A percentile compares a stretch with the other conserved stretches of the same genome.
These are phyloP conservation scores for Etheostoma cragini DNA, from an alignment of 2,113 vertebrate genomes.

Conservation along the genomic window DNA sequence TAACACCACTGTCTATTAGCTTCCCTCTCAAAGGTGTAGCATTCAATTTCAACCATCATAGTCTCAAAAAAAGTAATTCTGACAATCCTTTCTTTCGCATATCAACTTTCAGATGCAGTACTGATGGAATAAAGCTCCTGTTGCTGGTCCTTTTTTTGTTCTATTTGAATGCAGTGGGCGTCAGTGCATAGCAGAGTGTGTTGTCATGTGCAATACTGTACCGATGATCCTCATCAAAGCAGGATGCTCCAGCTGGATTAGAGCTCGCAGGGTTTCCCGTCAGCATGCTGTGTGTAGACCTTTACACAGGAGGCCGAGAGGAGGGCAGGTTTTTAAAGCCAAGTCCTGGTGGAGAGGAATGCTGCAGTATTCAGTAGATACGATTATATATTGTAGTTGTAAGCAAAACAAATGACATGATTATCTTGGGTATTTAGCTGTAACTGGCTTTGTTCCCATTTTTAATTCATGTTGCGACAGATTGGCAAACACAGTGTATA, in stretches of 20 bases:
- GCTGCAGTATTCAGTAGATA: neutral
- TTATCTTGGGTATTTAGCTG: neutral
- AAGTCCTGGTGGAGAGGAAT: constrained; percentile 18
- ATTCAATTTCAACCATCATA: neutral
- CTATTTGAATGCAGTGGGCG: constrained; percentile 27
- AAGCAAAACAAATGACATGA: neutral
- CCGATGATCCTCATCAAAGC: constrained; percentile 30
- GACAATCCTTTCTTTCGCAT: neutral
- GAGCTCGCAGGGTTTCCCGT: constrained; percentile 4
- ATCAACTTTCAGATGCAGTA: constrained; percentile 28
- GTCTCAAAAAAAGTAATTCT: neutral
- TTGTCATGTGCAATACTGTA: constrained; percentile 30
- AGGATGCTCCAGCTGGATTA: constrained; percentile 21
- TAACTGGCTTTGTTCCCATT: neutral
- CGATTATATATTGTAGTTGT: too few relatives aligned
- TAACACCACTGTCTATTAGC: neutral
- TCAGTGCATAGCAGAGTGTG: constrained; percentile 18
- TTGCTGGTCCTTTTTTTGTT: constrained; percentile 22
- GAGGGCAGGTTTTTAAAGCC: constrained; percentile 23
- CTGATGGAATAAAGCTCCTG: constrained; percentile 34
- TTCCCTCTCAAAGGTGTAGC: neutral
- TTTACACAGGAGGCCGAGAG: constrained; percentile 30
- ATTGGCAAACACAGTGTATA: neutral
- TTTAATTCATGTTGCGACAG: neutral
- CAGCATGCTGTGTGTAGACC: neutral